Evolutionary conservation across 2,888 invertebrate genomes (phyloP), one percentile per base, ranked within the genome.

Genomic region (Baccha elongata): DNA sequence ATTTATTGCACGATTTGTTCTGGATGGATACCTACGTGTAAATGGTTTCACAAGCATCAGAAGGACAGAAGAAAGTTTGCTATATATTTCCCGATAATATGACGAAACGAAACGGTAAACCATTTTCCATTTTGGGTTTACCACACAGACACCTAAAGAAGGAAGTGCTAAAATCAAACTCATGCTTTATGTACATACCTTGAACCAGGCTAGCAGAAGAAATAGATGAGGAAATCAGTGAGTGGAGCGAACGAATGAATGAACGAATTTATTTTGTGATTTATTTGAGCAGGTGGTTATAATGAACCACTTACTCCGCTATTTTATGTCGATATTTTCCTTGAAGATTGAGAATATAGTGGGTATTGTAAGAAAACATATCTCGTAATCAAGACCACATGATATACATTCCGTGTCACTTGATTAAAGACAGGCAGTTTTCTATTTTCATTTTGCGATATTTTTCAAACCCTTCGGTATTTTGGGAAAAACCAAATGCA

Each of bases 231-330:
- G 32, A 53, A 73, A 46, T 53, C 75, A 37, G 7, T 50, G 44
- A 58, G 37, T 37, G 44, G 13, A 52, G 42, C 52, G 48, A 40
- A 62, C 19, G 46, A 68, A 55, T 8, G 42, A 65, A 62, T 15
- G 60, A 42, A 55, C 32, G 58, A 55, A 52, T 69, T 68, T 68
- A 75, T 75, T 48, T 42, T 37, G 69, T 75, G 69, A 80, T 80
- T 75, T 75, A 80, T 80, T 64, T 64, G 69, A 74, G 69, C 75
- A 80, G 80, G 75, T 80, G 75, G 69, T 44, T 40, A 58, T 75
- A 75, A 75, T 75, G 60, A 68, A 68, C 53, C 67, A 62, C 67
- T 74, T 74, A 35, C 52, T 60, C 26, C 26, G 35, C 42, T 42
- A 46, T 37, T 50, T 68, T 60, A 26, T 26, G 26, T 32, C 8